Conservation (phyloP, 1,140 invertebrate species). For the Hormaphis cornu region DNA sequence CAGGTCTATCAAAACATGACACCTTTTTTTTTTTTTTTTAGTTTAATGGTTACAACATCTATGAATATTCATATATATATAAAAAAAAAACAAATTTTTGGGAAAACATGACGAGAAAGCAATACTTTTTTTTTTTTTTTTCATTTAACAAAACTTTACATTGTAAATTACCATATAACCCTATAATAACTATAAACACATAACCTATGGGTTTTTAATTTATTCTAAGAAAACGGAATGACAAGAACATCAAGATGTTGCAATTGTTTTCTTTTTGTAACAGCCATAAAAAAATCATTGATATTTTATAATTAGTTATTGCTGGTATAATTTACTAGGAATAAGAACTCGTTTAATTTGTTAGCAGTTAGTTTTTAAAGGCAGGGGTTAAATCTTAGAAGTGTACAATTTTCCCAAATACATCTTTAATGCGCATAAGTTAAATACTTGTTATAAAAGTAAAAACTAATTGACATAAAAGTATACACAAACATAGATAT, state of each 20-base stretch:
- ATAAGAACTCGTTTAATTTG: not conserved
- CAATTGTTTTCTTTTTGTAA: slow-evolving; percentile 15
- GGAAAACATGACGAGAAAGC: slow-evolving; percentile 17
- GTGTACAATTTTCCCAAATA: not conserved
- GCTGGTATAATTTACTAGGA: not conserved
- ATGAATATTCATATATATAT: not conserved
- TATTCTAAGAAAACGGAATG: slow-evolving; percentile 26
- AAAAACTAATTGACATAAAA: slow-evolving; percentile 29
- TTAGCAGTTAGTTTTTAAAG: not conserved
- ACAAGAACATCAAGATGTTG: slow-evolving; percentile 19
- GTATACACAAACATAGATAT: not conserved
- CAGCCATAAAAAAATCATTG: slow-evolving; percentile 13
- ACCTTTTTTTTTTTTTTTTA: slow-evolving; percentile 5
- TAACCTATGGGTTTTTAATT: slow-evolving; percentile 18
- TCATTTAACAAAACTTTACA: slow-evolving; percentile 6
- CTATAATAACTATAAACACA: slow-evolving; percentile 23
- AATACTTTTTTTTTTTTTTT: slow-evolving; percentile 9
- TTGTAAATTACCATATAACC: slow-evolving; percentile 14
- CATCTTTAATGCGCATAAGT: not conserved
- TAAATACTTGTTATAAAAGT: slow-evolving; percentile 27
- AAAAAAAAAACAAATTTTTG: slow-evolving; percentile 10
- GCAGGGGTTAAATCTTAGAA: not conserved
- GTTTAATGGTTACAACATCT: slow-evolving; percentile 2
- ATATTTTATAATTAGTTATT: slow-evolving; percentile 21
- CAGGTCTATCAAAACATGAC: not conserved